Evolutionary conservation across 2,113 vertebrate genomes (phyloP), one percentile per base, ranked within the genome.

Genomic region (Glaucomys volans): DNA sequence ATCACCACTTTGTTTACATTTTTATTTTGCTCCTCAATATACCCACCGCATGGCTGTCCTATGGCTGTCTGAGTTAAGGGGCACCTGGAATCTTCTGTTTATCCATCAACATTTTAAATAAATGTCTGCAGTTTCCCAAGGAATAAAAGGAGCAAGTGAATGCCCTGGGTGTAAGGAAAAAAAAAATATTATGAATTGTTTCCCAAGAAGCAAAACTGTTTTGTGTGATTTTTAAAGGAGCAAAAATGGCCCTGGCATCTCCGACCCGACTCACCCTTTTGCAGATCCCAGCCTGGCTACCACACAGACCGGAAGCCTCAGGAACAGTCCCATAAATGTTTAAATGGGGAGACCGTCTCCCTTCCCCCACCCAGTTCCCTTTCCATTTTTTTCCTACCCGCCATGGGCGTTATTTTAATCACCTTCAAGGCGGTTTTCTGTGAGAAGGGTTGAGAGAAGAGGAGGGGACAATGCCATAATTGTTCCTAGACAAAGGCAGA

Each of bases 351-450:
- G 37, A 8, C 20, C 72, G 30, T 93, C 97, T 97, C 93, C 59
- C 52, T 92, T 82, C 92, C 26, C 20, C 14, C 16, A 50, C 0
- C 32, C 35, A 1, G 87, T 64, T 72, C 12, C 90, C 93, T 98
- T 97, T 75, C 87, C 2, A 17, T 71, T 96, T 97, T 92, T 97
- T 89, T 62, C 4, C 94, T 92, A 35, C 94, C 95, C 97, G 95
- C 82, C 97, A 97, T 84, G 95, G 97, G 97, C 98, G 98, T 98
- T 98, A 98, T 99, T 98, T 99, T 98, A 99, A 99, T 98, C 98
- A 98, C 98, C 98, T 98, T 98, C 98, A 94, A 69, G 92, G 97
- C 97, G 88, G 97, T 98, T 98, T 98, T 98, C 72, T 20, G 93
- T 91, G 90, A 97, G 86, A 97, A 91, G 44, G 30, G 42, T 64